phyloP scores from a whole-genome alignment of 2,888 invertebrate genomes.

The Tenthredo mesomela region DNA sequence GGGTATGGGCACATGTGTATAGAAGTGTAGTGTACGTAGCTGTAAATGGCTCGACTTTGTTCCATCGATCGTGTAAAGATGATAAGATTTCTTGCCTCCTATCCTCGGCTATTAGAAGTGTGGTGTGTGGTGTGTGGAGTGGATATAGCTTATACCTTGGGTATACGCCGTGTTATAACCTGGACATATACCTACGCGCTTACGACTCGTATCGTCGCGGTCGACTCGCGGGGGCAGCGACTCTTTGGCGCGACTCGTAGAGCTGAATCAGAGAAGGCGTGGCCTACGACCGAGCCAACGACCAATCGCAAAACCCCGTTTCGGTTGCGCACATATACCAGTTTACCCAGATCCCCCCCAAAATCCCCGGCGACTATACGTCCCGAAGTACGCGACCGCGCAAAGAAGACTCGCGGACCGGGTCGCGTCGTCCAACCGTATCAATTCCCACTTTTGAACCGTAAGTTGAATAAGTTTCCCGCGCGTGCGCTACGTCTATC shows the following conservation, averaged over 20 bases:
- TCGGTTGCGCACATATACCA: conserved; percentile 41
- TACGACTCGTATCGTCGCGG: conserved; percentile 1
- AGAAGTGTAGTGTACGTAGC: too few species aligned
- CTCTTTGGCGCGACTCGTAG: conserved; percentile 38
- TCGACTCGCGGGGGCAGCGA: conserved; percentile 48
- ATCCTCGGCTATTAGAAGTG: neutral
- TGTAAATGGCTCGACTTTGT: neutral
- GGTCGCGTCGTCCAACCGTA: conserved; percentile 25
- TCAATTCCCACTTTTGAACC: conserved; percentile 43
- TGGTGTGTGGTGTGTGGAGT: neutral
- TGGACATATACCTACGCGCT: neutral
- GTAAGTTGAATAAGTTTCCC: conserved; percentile 5
- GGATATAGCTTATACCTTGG: neutral
- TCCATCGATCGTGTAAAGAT: neutral
- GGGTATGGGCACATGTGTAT: neutral
- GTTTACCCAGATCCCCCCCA: neutral
- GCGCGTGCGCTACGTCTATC: neutral
- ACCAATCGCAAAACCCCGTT: conserved; percentile 23
- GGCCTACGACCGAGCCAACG: neutral
- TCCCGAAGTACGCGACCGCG: conserved; percentile 27
- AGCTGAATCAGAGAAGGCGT: conserved; percentile 43
- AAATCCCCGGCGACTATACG: neutral
- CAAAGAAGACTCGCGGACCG: conserved; percentile 23
- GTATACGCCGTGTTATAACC: neutral
- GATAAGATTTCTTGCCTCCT: neutral